A percentile compares a stretch with the other conserved stretches of the same genome.
Conservation (phyloP, 2,113 vertebrate species). For the Microcebus tavaratra region DNA sequence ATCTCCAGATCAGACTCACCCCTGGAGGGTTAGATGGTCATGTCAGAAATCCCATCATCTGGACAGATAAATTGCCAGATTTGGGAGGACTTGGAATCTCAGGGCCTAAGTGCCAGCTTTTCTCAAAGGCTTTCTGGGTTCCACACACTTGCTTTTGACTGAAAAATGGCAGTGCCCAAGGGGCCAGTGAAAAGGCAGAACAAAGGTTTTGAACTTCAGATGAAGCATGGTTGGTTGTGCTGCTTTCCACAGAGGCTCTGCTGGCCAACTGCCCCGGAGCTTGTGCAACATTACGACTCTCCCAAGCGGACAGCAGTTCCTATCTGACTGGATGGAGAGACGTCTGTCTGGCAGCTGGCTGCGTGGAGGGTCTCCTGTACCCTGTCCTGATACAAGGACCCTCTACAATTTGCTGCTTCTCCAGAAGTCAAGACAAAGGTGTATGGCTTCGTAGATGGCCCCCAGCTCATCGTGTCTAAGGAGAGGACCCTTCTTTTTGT, state of each 20-base stretch:
- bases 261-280: not conserved
- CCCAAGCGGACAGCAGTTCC: not conserved
- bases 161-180: not conserved
- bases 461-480: not conserved
- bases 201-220: constrained; percentile 40
- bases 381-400: not conserved
- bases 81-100: not conserved
- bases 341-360: not conserved
- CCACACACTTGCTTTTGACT: not conserved
- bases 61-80: not conserved
- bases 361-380: no score
- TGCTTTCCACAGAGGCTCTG: not conserved
- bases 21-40: no score
- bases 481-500: not conserved
- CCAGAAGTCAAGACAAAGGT: not conserved
- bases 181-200: constrained; percentile 27
- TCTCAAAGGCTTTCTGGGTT: constrained; percentile 14
- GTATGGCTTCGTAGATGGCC: not conserved
- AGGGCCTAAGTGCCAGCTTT: not conserved
- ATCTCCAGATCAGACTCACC: not conserved
- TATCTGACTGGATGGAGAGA: not conserved
- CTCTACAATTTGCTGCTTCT: not conserved
- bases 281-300: not conserved
- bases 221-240: not conserved
- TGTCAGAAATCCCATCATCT: not conserved